Evolutionary conservation across 2,113 vertebrate genomes (phyloP).

Genomic region (Rhinoderma darwinii): DNA sequence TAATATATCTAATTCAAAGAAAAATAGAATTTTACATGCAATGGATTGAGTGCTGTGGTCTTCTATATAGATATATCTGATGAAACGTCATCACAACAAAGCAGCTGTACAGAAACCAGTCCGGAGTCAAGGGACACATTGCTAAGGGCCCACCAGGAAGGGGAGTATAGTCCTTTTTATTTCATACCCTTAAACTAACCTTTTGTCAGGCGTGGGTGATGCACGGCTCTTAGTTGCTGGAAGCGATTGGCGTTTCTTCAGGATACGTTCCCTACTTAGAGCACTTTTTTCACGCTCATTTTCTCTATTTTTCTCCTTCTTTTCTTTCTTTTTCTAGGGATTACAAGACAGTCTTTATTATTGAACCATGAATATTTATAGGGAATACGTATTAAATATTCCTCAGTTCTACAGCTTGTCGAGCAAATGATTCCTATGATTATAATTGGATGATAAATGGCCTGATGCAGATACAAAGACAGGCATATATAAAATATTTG

Average conservation of each 20-base stretch:
- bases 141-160: no score
- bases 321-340: slow-evolving; percentile 87
- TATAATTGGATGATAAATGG: not conserved
- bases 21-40: no score
- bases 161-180: no score
- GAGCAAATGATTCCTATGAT: not conserved
- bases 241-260: slow-evolving; percentile 89
- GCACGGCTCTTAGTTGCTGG: slow-evolving; percentile 68
- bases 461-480: no score
- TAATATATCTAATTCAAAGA: no score
- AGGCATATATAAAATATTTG: not conserved
- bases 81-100: no score
- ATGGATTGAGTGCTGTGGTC: no score
- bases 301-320: slow-evolving; percentile 94
- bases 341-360: not conserved
- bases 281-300: slow-evolving; percentile 92
- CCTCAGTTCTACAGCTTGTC: not conserved
- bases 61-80: no score
- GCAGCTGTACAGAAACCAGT: no score
- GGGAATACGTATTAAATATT: not conserved
- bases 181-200: slow-evolving; percentile 66
- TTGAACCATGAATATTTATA: not conserved
- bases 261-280: slow-evolving; percentile 82
- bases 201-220: slow-evolving; percentile 62
- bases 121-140: no score